Conservation (phyloP, 2,113 vertebrate species). For the Callorhinus ursinus region DNA sequence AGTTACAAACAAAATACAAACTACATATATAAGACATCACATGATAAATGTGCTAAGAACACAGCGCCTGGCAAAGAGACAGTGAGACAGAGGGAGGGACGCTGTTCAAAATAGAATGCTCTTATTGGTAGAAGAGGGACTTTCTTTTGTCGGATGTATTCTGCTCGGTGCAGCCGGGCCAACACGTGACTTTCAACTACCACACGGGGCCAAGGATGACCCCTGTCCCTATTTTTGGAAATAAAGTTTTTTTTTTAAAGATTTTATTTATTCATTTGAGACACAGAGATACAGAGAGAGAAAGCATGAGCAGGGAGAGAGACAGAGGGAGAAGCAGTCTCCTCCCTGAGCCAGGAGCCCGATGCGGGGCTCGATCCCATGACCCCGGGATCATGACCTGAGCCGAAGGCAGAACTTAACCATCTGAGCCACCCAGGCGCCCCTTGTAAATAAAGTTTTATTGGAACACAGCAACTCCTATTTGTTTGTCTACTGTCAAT, state of each 20-base stretch:
- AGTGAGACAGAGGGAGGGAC: not conserved
- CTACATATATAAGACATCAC: not conserved
- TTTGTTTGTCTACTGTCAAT: not conserved
- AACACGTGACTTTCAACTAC: not conserved
- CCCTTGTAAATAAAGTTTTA: constrained; percentile 6
- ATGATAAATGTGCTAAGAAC: not conserved
- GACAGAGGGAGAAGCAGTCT: too few species aligned
- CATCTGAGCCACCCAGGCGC: too few species aligned
- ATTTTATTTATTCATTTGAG: too few species aligned
- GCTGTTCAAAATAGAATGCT: not conserved
- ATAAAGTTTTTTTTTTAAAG: not conserved
- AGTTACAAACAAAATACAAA: not conserved
- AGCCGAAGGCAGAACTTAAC: too few species aligned
- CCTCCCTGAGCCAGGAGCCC: too few species aligned
- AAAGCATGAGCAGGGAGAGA: too few species aligned
- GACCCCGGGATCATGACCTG: too few species aligned
- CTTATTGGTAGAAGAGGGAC: not conserved
- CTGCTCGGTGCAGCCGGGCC: not conserved
- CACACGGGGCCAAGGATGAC: not conserved
- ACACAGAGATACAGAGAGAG: too few species aligned
- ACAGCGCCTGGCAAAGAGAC: not conserved
- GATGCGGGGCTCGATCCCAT: too few species aligned
- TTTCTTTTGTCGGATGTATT: not conserved
- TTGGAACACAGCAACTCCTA: not conserved
- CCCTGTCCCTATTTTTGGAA: not conserved